Evolutionary conservation across 2,888 invertebrate species (phyloP).

Genomic region (Lottia gigantea): DNA sequence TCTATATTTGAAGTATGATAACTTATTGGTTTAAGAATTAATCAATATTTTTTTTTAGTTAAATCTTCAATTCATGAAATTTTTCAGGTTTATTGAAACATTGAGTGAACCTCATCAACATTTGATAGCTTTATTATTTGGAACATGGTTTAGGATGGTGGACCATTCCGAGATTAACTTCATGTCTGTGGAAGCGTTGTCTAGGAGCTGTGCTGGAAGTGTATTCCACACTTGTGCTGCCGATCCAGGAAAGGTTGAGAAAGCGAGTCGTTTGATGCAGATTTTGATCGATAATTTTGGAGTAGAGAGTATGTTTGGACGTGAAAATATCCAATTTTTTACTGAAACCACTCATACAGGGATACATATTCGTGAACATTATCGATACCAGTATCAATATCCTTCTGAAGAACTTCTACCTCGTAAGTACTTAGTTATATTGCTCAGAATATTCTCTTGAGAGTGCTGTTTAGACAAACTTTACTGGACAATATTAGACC

Average conservation of each 20-base stretch:
- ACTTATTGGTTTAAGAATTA: too few species aligned
- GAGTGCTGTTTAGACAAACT: too few species aligned
- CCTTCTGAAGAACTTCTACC: constrained; percentile 57
- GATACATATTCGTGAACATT: constrained; percentile 63
- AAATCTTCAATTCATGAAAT: too few species aligned
- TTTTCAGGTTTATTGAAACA: constrained; percentile 84
- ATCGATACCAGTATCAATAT: constrained; percentile 63
- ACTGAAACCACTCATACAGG: constrained; percentile 63
- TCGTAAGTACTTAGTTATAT: constrained; percentile 47
- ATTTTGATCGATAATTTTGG: constrained; percentile 98
- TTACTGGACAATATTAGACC: too few species aligned
- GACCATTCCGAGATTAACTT: constrained; percentile 65
- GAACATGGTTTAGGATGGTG: constrained; percentile 77
- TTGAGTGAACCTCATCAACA: constrained; percentile 75
- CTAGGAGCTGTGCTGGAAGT: constrained; percentile 66
- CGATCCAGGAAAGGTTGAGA: constrained; percentile 59
- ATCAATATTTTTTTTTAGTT: too few species aligned
- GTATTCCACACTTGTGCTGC: constrained; percentile 67
- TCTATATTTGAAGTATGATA: too few species aligned
- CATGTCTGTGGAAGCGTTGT: constrained; percentile 68
- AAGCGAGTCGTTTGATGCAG: constrained; percentile 93
- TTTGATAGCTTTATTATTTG: constrained; percentile 92
- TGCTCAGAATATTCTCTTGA: too few species aligned
- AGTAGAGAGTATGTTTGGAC: constrained; percentile 91
- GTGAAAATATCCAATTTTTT: constrained; percentile 66